Base-by-base conservation (phyloP, 2,888 invertebrate genomes). In the Drosophila kuntzei region DNA sequence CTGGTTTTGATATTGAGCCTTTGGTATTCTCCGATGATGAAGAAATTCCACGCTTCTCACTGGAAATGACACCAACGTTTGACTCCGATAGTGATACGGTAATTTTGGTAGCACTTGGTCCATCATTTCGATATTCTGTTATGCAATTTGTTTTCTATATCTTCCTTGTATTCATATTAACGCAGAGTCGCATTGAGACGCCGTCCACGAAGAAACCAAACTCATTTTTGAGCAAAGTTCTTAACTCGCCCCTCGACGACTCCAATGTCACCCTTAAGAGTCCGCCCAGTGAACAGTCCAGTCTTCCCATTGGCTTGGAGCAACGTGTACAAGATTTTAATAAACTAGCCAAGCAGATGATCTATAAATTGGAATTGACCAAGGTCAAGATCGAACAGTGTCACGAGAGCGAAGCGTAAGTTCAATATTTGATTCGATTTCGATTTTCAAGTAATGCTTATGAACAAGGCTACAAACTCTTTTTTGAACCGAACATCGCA, bases 11-110 rank as follows among this genome's bases (percentile, higher is more conserved):
- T 79, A 76, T 87, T 37, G 94, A 94, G 75, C 92, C 93, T 57
- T 89, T 94, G 69, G 94, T 93, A 73, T 95, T 95, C 91, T 95
- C 94, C 60, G 94, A 94, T 76, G 94, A 94, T 86, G 94, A 94
- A 63, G 94, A 94, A 79, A 93, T 93, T 80, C 91, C 92, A 76
- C 90, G 91, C 69, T 92, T 91, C 87, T 92, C 92, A 58, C 67
- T 90, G 88, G 92, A 92, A 92, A 91, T 92, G 91, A 90, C 91
- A 90, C 90, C 91, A 87, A 91, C 89, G 72, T 79, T 90, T 79
- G 92, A 92, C 84, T 92, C 92, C 77, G 91, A 92, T 87, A 92
- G 92, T 90, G 91, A 92, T 90, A 91, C 90, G 92, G 92, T 92
- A 92, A 90, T 88, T 60, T 71, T 62, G 62, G 69, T 69, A 61